phyloP scores from a whole-genome alignment of 2,797 vertebrate genomes.

The Myotis planiceps region DNA sequence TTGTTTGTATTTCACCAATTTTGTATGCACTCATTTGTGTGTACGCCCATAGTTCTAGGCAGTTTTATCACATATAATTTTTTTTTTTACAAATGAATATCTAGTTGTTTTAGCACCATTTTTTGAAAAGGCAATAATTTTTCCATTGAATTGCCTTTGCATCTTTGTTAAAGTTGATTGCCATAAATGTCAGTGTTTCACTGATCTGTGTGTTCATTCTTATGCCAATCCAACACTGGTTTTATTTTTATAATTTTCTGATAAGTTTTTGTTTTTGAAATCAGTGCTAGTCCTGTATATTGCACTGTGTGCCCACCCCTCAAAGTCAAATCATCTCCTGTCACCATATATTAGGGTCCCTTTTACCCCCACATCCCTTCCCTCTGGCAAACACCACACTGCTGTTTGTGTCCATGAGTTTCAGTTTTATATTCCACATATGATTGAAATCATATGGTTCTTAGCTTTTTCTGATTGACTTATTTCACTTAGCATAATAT shows the following conservation, averaged over 20 bases:
- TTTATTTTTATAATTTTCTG: background rate
- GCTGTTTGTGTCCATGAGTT: too few relatives aligned
- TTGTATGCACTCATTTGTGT: background rate
- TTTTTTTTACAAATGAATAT: background rate
- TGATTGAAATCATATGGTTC: too few relatives aligned
- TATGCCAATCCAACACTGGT: background rate
- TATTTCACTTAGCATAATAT: too few relatives aligned
- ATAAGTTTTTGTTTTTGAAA: background rate
- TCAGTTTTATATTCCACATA: too few relatives aligned
- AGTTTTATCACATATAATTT: background rate
- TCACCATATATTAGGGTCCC: too few relatives aligned
- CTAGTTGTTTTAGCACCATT: background rate
- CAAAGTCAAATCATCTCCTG: too few relatives aligned
- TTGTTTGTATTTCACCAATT: background rate
- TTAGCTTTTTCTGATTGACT: too few relatives aligned
- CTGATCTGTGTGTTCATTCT: fast-evolving
- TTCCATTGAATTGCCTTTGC: background rate
- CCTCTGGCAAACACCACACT: too few relatives aligned
- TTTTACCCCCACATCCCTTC: too few relatives aligned
- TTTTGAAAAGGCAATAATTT: background rate
- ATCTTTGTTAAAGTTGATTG: background rate
- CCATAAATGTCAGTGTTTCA: background rate
- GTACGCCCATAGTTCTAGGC: background rate
- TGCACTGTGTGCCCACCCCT: too few relatives aligned
- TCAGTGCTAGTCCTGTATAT: background rate